Percentiles rank a stretch among this genome's conserved stretches.
These are phyloP conservation scores for Cercopithecus mitis DNA, from an alignment of 2,797 vertebrate genomes.

Conservation along the genomic window DNA sequence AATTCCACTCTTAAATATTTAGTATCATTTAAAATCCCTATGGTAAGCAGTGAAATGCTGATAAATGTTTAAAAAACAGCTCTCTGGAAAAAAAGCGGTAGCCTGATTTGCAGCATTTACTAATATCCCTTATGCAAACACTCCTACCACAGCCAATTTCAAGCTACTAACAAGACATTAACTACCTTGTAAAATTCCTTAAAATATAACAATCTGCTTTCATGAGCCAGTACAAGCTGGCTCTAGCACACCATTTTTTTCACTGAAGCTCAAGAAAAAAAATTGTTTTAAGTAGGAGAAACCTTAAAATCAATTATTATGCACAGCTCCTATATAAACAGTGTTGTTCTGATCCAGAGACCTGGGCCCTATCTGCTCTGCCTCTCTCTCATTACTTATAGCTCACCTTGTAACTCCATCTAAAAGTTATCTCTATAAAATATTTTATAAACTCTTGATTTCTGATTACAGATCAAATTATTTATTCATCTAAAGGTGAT, in stretches of 20 bases:
- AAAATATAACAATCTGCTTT: background rate
- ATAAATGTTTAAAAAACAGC: background rate
- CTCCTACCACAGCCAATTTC: background rate
- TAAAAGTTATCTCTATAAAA: background rate
- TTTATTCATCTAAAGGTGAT: background rate
- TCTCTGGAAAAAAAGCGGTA: background rate
- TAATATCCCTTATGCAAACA: background rate
- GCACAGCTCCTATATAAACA: background rate
- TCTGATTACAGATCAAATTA: background rate
- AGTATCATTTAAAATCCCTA: slow-evolving; percentile 15
- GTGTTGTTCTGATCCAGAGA: background rate
- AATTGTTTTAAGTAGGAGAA: background rate
- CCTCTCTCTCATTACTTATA: background rate
- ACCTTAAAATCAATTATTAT: background rate
- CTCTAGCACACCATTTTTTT: background rate
- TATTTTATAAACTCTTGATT: slow-evolving; percentile 2
- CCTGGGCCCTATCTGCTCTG: background rate
- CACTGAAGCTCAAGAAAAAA: background rate
- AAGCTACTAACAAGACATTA: background rate
- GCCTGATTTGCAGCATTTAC: background rate
- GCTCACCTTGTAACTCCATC: background rate
- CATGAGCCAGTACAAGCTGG: background rate
- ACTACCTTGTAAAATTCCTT: background rate
- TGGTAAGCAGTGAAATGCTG: background rate
- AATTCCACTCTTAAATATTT: background rate